Evolutionary conservation across 2,888 invertebrate species (phyloP), one percentile per base, ranked within the genome.

Genomic region (Drosophila robusta): DNA sequence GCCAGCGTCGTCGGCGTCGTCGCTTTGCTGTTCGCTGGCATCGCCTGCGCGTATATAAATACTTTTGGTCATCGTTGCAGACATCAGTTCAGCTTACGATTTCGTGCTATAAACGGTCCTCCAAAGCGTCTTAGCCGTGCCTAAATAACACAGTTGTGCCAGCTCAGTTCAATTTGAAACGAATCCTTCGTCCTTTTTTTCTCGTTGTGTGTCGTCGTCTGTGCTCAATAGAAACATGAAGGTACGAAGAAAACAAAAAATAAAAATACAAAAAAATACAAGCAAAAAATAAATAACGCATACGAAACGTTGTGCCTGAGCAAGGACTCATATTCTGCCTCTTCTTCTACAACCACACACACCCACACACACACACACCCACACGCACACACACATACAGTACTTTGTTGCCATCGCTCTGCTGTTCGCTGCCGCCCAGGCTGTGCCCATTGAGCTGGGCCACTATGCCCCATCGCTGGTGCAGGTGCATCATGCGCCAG

Each of bases 11-110:
- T 39, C 39, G 64, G 11, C 44, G 71, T 22, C 29, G 77, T 56
- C 22, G 74, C 18, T 70, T 56, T 47, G 76, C 70, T 60, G 61
- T 67, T 12, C 70, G 71, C 61, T 71, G 58, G 60, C 76, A 67
- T 64, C 68, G 71, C 64, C 75, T 77, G 88, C 80, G 91, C 89
- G 90, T 92, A 92, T 92, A 92, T 91, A 92, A 92, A 92, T 90
- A 89, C 90, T 92, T 92, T 92, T 92, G 92, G 92, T 91, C 91
- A 92, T 92, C 91, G 89, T 87, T 88, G 87, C 80, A 90, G 83
- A 81, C 92, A 92, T 92, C 92, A 92, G 92, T 92, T 91, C 87
- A 90, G 85, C 88, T 87, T 79, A 87, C 90, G 90, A 90, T 90
- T 91, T 90, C 90, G 90, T 89, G 89, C 91, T 89, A 70, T 80